A percentile compares a stretch with the other conserved stretches of the same genome.
Evolutionary conservation across 1,140 invertebrate genomes (phyloP).

Genomic region (Diorhabda sublineata): DNA sequence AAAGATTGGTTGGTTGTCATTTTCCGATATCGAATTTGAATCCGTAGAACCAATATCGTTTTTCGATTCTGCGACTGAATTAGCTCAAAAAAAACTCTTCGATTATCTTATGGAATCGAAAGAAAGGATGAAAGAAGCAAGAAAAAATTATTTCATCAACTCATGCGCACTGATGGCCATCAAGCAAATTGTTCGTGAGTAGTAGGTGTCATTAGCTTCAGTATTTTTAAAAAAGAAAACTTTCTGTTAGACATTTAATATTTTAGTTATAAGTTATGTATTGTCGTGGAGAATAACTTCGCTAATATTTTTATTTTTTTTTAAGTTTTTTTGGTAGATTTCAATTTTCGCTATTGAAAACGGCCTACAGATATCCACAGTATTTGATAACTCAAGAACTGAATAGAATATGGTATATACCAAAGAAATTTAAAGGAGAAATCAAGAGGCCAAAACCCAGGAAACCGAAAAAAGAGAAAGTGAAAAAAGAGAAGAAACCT

Average conservation of each 20-base stretch:
- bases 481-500: slow-evolving; percentile 16
- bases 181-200: slow-evolving; percentile 18
- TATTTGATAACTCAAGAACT: slow-evolving; percentile 30
- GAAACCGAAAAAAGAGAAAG: slow-evolving; percentile 23
- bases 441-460: slow-evolving; percentile 26
- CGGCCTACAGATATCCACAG: slow-evolving; percentile 20
- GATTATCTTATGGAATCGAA: background rate
- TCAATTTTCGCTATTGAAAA: slow-evolving; percentile 25
- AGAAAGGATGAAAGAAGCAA: background rate
- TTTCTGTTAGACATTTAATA: no score
- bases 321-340: slow-evolving; percentile 28
- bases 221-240: no score
- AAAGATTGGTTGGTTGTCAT: background rate
- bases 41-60: background rate
- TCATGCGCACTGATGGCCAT: slow-evolving; percentile 19
- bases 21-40: background rate
- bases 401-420: slow-evolving; percentile 30
- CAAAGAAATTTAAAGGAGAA: slow-evolving; percentile 30
- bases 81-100: background rate
- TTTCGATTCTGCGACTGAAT: background rate
- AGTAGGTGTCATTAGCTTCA: slow-evolving; percentile 3
- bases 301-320: background rate
- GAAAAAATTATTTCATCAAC: slow-evolving; percentile 11
- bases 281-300: no score
- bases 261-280: no score